Conservation (phyloP, 1,140 invertebrate species). For the Conus betulinus region DNA sequence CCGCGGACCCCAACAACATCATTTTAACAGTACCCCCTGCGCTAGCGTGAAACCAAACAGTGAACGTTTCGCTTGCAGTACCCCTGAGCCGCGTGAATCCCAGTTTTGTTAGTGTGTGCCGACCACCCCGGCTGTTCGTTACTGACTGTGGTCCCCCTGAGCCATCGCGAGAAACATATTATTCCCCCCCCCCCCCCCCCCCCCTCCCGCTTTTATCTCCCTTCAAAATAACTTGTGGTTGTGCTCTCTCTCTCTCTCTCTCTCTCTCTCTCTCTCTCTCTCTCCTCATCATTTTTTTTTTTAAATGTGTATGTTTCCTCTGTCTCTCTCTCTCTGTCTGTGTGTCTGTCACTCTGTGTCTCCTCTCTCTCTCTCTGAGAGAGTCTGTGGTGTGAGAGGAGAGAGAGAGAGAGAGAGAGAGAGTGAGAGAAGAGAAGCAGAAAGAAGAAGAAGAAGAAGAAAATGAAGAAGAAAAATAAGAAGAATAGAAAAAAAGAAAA, state of each 20-base stretch:
- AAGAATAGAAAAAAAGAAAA: too few relatives aligned
- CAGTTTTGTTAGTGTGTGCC: too few relatives aligned
- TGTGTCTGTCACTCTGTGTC: neutral
- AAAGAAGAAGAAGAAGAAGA: too few relatives aligned
- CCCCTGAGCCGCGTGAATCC: neutral
- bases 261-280: conserved; percentile 1
- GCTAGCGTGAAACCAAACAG: neutral
- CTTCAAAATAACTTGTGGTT: neutral
- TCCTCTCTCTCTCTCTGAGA: neutral
- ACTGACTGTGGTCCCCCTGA: neutral
- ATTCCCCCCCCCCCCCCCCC: too few relatives aligned
- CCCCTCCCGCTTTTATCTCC: too few relatives aligned
- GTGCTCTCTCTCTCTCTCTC: neutral
- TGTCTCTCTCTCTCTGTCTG: neutral
- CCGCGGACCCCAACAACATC: neutral
- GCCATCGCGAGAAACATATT: neutral
- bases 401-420: too few relatives aligned
- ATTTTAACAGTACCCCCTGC: too few relatives aligned
- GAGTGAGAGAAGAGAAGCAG: too few relatives aligned
- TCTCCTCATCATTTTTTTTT: neutral
- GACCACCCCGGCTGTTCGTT: too few relatives aligned
- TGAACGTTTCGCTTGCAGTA: neutral
- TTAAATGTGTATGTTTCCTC: neutral
- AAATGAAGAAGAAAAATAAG: too few relatives aligned
- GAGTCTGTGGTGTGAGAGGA: too few relatives aligned